Conservation (phyloP, 2,113 vertebrate genomes). For the Corydoras sp. region DNA sequence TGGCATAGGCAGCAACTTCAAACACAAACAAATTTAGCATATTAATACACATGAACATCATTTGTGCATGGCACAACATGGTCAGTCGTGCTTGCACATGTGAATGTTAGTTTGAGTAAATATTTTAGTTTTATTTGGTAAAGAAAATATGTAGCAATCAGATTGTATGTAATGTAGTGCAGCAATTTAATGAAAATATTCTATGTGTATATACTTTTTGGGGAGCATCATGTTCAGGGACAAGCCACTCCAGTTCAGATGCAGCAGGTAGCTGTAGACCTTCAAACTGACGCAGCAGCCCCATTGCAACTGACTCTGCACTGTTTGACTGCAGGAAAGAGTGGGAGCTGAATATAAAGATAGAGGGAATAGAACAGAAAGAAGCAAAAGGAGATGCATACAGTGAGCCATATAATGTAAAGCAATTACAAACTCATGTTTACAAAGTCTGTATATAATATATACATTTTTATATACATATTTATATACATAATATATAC, state of each 20-base stretch:
- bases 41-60: not conserved
- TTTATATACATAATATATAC: too few relatives aligned
- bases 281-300: conserved; percentile 91
- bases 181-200: too few relatives aligned
- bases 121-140: too few relatives aligned
- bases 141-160: too few relatives aligned
- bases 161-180: too few relatives aligned
- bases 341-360: conserved; percentile 65
- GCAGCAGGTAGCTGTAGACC: conserved; percentile 97
- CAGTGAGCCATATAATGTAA: too few relatives aligned
- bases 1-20: conserved; percentile 87
- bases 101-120: too few relatives aligned
- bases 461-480: too few relatives aligned
- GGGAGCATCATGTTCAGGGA: conserved; percentile 89
- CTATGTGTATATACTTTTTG: conserved; percentile 77
- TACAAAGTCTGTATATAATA: too few relatives aligned
- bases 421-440: too few relatives aligned
- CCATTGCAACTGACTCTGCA: conserved; percentile 95
- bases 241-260: conserved; percentile 94
- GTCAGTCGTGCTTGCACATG: too few relatives aligned
- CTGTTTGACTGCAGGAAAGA: conserved; percentile 89
- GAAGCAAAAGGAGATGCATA: not conserved
- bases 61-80: not conserved
- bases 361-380: not conserved
- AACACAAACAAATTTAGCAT: too few relatives aligned